Evolutionary conservation across 35 echinoderm and acorn worm genomes (phyloP).

Genomic region (Heliocidaris tuberculata): DNA sequence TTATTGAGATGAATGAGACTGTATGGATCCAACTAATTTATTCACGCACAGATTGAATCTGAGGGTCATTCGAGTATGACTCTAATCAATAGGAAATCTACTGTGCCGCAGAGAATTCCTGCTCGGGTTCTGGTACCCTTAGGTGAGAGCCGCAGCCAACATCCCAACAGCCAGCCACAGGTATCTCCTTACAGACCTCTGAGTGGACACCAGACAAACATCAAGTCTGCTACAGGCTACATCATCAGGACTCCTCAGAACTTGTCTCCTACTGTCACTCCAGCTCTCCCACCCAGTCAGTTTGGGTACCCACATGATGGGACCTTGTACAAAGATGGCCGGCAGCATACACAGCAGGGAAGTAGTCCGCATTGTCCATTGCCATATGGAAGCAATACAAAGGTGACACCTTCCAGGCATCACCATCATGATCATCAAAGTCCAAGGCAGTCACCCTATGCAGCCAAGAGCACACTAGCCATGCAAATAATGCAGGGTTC

Average conservation of each 20-base stretch:
- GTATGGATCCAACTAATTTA: background rate
- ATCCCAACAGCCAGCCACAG: background rate
- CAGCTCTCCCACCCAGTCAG: slow-evolving; percentile 1
- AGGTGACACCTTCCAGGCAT: background rate
- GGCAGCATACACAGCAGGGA: background rate
- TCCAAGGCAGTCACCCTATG: background rate
- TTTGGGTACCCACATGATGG: slow-evolving; percentile 33
- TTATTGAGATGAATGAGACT: no score
- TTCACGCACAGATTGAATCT: background rate
- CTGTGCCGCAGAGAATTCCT: slow-evolving; percentile 11
- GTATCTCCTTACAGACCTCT: background rate
- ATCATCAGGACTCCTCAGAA: background rate
- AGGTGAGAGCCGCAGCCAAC: background rate
- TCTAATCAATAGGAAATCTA: background rate
- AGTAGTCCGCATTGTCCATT: background rate
- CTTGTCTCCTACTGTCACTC: background rate
- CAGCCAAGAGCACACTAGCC: background rate
- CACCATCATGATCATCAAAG: background rate
- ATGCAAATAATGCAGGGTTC: background rate
- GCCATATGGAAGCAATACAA: background rate
- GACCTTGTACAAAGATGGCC: background rate
- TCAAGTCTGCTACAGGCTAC: background rate
- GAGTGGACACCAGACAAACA: slow-evolving; percentile 2
- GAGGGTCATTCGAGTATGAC: slow-evolving; percentile 31
- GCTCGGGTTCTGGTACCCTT: background rate